Conservation (phyloP, 30 jellyfish, hydroid and myxozoan genomes). For the Sanderia malayensis region DNA sequence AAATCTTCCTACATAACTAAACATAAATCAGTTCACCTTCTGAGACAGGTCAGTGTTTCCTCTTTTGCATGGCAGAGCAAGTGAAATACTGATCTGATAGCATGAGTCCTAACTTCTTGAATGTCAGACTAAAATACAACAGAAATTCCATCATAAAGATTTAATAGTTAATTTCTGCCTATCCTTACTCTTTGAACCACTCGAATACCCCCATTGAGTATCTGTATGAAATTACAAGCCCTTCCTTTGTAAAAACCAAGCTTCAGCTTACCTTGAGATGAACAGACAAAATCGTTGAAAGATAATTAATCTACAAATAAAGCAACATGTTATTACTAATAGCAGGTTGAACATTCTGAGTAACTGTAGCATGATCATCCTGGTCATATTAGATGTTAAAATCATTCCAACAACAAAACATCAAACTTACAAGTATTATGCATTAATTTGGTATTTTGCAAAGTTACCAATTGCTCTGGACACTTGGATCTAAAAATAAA, state of each 20-base stretch:
- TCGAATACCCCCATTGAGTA: too few relatives aligned
- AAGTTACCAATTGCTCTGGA: constrained; percentile 63
- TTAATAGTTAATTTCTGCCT: too few relatives aligned
- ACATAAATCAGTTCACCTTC: constrained; percentile 46
- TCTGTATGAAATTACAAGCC: too few relatives aligned
- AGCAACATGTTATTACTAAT: neutral
- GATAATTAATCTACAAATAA: constrained; percentile 22
- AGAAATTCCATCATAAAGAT: too few relatives aligned
- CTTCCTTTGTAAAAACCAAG: too few relatives aligned
- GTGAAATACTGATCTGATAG: constrained; percentile 25
- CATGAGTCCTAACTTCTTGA: constrained; percentile 41
- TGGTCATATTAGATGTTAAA: too few relatives aligned
- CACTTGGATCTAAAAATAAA: constrained; percentile 69
- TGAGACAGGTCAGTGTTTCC: constrained; percentile 32
- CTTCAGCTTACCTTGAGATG: constrained; percentile 55
- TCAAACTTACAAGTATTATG: neutral
- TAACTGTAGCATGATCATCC: neutral
- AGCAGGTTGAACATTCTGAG: neutral
- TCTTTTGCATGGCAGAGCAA: constrained; percentile 54
- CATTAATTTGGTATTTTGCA: constrained; percentile 47
- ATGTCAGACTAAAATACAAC: constrained; percentile 36
- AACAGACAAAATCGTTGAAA: constrained; percentile 37
- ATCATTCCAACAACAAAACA: neutral
- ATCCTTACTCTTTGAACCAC: too few relatives aligned
- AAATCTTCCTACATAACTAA: too few relatives aligned